Evolutionary conservation across 2,888 invertebrate species (phyloP).

Genomic region (Criorhina ranunculi): DNA sequence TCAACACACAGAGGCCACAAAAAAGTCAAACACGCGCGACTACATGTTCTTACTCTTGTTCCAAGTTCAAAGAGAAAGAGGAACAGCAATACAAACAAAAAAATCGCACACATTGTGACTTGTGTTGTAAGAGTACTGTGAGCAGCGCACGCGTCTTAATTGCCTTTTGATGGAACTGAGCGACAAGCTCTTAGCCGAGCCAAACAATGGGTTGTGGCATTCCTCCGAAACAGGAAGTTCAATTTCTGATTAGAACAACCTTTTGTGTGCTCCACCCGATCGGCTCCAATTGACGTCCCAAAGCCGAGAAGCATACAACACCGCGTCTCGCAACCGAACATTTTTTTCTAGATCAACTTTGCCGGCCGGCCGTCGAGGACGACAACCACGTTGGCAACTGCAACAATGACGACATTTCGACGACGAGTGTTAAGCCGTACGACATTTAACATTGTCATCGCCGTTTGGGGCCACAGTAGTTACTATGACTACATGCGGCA

Average conservation of each 20-base stretch:
- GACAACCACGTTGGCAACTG: constrained; percentile 26
- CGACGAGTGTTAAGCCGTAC: constrained; percentile 69
- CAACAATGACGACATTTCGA: constrained; percentile 64
- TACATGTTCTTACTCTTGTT: constrained; percentile 61
- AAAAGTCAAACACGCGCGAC: constrained; percentile 56
- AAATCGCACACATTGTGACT: constrained; percentile 23
- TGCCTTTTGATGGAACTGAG: constrained; percentile 63
- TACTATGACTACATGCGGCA: constrained; percentile 17
- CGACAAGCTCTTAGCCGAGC: constrained; percentile 13
- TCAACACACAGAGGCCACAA: constrained; percentile 48
- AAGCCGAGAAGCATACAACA: not conserved
- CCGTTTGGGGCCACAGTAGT: constrained; percentile 28
- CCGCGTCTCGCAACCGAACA: constrained; percentile 23
- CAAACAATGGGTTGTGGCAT: constrained; percentile 56
- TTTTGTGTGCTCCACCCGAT: constrained; percentile 72
- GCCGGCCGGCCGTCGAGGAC: constrained; percentile 29
- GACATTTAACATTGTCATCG: constrained; percentile 72
- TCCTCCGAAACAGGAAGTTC: constrained; percentile 66
- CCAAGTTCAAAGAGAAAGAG: constrained; percentile 56
- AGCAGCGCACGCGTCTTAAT: constrained; percentile 72
- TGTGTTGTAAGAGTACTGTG: not conserved
- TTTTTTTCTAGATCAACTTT: constrained; percentile 69
- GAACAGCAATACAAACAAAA: constrained; percentile 11
- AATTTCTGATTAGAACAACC: constrained; percentile 67
- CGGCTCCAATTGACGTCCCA: constrained; percentile 26